Conservation (phyloP, 2,888 invertebrate genomes). For the Phyllotreta striolata region DNA sequence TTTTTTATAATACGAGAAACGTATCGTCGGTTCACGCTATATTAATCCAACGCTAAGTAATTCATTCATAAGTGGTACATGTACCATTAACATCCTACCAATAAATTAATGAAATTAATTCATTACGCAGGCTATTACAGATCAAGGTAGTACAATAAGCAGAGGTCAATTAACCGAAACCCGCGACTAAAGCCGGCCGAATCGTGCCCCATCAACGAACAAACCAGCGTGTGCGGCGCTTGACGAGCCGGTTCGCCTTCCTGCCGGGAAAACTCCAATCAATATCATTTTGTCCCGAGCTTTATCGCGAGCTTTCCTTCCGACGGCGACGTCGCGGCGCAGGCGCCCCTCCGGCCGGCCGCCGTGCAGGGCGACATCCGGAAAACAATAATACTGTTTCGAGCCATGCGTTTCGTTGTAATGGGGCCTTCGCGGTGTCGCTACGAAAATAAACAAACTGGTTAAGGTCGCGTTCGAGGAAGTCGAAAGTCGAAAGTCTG, state of each 20-base stretch:
- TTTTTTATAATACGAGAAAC: too few species aligned
- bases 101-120: too few species aligned
- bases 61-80: too few species aligned
- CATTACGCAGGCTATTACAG: too few species aligned
- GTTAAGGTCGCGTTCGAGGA: constrained; percentile 14
- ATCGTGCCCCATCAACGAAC: constrained; percentile 6
- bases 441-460: constrained; percentile 22
- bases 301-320: constrained; percentile 29
- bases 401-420: constrained; percentile 32
- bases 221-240: constrained; percentile 27
- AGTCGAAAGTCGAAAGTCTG: constrained; percentile 3
- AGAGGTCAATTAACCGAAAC: too few species aligned
- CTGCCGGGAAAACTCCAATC: constrained; percentile 35
- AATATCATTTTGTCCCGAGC: constrained; percentile 35
- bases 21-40: too few species aligned
- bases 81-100: too few species aligned
- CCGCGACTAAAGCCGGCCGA: constrained; percentile 12
- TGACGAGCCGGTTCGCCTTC: constrained; percentile 20
- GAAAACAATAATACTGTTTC: constrained; percentile 27
- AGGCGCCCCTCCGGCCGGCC: constrained; percentile 7
- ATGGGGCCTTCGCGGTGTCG: constrained; percentile 18
- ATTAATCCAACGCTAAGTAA: too few species aligned
- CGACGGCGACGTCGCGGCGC: constrained; percentile 18
- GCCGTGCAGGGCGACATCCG: constrained; percentile 25
- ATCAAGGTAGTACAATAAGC: too few species aligned